phyloP scores from a whole-genome alignment of 2,797 vertebrate genomes.

The Pseudochirops cupreus region DNA sequence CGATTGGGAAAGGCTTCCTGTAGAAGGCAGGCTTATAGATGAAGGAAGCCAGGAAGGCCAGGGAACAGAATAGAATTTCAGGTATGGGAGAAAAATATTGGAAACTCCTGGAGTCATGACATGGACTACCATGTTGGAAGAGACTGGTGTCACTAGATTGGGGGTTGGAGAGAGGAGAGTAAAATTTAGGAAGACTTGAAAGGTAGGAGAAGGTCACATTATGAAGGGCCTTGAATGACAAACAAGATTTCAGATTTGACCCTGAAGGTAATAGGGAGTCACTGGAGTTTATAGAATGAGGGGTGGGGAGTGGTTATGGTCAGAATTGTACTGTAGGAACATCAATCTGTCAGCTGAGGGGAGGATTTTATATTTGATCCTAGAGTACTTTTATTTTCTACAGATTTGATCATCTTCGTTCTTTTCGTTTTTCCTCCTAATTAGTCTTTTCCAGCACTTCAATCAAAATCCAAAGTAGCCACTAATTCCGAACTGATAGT shows the following conservation, averaged over 20 bases:
- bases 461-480: background rate
- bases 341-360: background rate
- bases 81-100: background rate
- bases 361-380: background rate
- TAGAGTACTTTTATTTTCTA: background rate
- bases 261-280: background rate
- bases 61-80: background rate
- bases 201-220: background rate
- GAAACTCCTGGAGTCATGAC: background rate
- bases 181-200: background rate
- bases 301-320: background rate
- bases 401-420: background rate
- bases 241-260: background rate
- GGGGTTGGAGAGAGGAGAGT: background rate
- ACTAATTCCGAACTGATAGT: background rate
- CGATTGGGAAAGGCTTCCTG: background rate
- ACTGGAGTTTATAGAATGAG: background rate
- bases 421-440: conserved; percentile 9
- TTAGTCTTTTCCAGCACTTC: background rate
- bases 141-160: background rate
- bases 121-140: background rate
- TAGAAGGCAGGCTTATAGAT: background rate
- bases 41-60: background rate
- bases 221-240: background rate
- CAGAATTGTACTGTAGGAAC: background rate